Conservation (phyloP, 2,113 vertebrate species). For the Sterrhoptilus dennistouni region DNA sequence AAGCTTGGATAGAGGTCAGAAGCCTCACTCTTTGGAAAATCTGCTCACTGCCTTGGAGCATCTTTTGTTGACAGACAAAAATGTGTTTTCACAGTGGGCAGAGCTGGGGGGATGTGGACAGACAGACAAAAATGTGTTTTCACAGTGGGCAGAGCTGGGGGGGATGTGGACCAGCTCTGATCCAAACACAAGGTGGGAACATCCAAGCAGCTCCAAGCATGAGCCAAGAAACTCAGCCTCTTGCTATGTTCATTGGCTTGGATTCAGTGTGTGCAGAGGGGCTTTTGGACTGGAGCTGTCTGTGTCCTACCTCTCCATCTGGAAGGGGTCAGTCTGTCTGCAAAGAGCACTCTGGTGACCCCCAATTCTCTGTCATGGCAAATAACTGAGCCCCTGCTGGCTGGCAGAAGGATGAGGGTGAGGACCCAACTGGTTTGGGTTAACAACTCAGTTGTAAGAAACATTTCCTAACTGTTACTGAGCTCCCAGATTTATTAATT, state of each 20-base stretch:
- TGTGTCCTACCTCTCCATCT: background rate
- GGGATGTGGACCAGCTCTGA: background rate
- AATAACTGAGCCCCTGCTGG: background rate
- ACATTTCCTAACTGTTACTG: background rate
- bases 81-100: background rate
- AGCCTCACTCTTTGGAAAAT: background rate
- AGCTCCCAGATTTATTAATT: background rate
- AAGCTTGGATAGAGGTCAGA: background rate
- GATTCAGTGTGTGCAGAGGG: background rate
- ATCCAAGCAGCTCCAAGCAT: background rate
- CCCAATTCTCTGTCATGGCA: background rate
- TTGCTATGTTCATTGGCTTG: background rate
- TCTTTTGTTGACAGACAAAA: background rate
- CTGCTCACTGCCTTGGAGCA: background rate
- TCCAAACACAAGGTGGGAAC: background rate
- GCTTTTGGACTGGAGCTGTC: background rate
- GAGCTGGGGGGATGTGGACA: background rate
- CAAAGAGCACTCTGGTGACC: background rate
- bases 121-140: background rate
- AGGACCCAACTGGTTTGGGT: background rate
- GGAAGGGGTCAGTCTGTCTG: background rate
- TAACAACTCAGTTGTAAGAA: background rate
- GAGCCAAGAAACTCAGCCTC: constrained; percentile 2
- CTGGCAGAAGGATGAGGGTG: background rate
- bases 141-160: background rate